A percentile compares a stretch with the other conserved stretches of the same genome.
phyloP scores from a whole-genome alignment of 2,888 invertebrate genomes.

The Griposia aprilina region DNA sequence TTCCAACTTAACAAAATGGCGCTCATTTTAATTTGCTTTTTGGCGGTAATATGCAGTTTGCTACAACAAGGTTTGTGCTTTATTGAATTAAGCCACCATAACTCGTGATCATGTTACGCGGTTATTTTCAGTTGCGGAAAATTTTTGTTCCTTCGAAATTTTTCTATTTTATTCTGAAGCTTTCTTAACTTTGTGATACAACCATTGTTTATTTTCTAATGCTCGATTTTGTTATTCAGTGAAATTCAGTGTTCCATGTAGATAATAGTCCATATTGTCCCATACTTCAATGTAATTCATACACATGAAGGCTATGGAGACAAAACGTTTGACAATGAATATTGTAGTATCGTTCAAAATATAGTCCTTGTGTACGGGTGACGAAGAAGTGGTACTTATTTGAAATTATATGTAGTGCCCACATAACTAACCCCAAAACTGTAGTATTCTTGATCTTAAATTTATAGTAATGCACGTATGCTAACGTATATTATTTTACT shows the following conservation, averaged over 20 bases:
- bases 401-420: neutral
- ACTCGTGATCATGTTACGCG: conserved; percentile 1
- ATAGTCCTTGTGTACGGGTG: neutral
- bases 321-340: conserved; percentile 15
- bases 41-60: conserved; percentile 87
- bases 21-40: conserved; percentile 78
- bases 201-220: neutral
- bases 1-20: conserved; percentile 77
- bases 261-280: neutral
- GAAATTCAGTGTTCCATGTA: neutral
- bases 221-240: neutral
- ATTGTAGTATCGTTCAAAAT: conserved; percentile 4
- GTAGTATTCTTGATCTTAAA: neutral
- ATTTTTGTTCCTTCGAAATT: neutral
- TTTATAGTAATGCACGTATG: neutral
- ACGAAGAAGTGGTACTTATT: neutral
- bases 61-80: conserved; percentile 86
- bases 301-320: conserved; percentile 2
- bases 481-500: neutral
- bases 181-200: conserved; percentile 5
- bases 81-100: conserved; percentile 52
- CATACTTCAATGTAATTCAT: conserved; percentile 16
- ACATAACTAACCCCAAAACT: neutral
- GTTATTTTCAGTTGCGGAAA: conserved; percentile 10
- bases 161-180: conserved; percentile 14